Conservation (phyloP, 2,113 vertebrate genomes). For the Melospiza georgiana region DNA sequence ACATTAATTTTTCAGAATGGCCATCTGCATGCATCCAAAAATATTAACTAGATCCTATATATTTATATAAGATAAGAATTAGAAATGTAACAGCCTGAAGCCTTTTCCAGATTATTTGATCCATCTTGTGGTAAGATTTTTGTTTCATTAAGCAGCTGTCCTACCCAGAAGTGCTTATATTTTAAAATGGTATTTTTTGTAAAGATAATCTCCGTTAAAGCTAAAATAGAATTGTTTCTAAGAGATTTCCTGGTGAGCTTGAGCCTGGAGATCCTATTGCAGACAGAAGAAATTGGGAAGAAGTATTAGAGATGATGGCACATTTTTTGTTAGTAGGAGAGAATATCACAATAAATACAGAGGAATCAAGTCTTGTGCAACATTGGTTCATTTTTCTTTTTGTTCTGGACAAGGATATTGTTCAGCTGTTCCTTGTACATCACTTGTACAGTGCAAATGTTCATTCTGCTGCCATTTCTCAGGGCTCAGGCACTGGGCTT, state of each 20-base stretch:
- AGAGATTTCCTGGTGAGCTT: background rate
- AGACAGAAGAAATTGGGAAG: background rate
- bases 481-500: background rate
- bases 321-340: background rate
- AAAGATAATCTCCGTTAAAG: background rate
- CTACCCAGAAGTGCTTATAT: background rate
- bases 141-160: background rate
- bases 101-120: background rate
- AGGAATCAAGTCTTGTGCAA: background rate
- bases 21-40: background rate
- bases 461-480: background rate
- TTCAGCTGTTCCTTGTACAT: background rate
- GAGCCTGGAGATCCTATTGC: background rate
- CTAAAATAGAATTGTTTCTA: background rate
- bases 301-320: background rate
- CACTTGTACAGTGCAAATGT: background rate
- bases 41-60: background rate
- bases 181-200: background rate
- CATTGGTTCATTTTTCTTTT: background rate
- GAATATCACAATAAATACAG: background rate
- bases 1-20: background rate
- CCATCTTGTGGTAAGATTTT: background rate
- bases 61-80: background rate
- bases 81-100: background rate
- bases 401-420: background rate